Conservation (phyloP, 2,888 invertebrate species). For the Nemurella pictetii region DNA sequence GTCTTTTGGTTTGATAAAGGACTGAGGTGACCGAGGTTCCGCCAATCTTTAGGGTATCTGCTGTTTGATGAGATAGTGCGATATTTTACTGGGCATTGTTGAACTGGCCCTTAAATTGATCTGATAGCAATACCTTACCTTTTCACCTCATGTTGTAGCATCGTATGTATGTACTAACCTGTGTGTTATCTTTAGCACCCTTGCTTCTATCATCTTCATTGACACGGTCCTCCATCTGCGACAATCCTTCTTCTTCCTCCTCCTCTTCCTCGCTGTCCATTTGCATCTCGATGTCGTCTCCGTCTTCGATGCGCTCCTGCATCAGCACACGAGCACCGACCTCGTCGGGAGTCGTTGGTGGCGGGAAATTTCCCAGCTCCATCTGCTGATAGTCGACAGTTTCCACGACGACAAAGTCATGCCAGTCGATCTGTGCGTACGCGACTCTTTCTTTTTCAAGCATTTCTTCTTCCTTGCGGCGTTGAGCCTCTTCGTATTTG, state of each 20-base stretch:
- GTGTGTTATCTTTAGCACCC: conserved; percentile 56
- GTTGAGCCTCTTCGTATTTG: conserved; percentile 90
- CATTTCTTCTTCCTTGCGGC: conserved; percentile 91
- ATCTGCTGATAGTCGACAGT: conserved; percentile 98
- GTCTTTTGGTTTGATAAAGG: too few relatives aligned
- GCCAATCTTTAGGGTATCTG: too few relatives aligned
- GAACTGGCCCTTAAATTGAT: too few relatives aligned
- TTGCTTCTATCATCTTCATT: conserved; percentile 44
- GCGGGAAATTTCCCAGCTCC: conserved; percentile 94
- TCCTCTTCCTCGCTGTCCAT: conserved; percentile 82
- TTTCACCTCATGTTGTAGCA: too few relatives aligned
- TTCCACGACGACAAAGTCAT: conserved; percentile 99
- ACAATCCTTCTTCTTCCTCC: conserved; percentile 49
- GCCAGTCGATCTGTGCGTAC: conserved; percentile 99
- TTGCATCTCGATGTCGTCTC: conserved; percentile 88
- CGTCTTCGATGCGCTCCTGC: conserved; percentile 77
- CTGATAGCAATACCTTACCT: too few relatives aligned
- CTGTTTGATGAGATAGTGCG: too few relatives aligned
- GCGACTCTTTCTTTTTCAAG: conserved; percentile 92
- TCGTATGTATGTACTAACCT: conserved; percentile 48
- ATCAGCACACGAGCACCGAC: conserved; percentile 93
- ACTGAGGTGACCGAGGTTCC: too few relatives aligned
- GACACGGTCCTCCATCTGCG: conserved; percentile 31
- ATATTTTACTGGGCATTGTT: too few relatives aligned
- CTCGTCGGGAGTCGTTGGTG: conserved; percentile 95